These are phyloP conservation scores for Onychorhynchus coronatus DNA, from an alignment of 2,113 vertebrate genomes.

Conservation along the genomic window DNA sequence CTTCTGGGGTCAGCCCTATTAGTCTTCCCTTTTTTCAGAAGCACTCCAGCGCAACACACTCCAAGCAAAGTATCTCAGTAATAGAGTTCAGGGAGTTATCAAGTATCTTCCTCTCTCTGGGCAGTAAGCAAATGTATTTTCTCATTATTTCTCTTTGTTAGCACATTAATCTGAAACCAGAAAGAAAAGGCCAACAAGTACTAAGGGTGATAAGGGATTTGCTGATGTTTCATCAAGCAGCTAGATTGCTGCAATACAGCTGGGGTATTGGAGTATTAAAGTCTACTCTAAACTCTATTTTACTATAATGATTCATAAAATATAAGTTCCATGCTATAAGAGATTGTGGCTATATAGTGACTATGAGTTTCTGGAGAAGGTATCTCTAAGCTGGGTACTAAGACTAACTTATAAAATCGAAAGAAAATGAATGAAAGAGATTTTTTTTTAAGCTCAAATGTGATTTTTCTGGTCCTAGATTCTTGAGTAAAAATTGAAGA, in stretches of 20 bases:
- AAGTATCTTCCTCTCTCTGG: neutral
- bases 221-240: neutral
- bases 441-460: neutral
- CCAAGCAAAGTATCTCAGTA: neutral
- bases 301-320: neutral
- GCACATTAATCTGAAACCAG: neutral
- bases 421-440: neutral
- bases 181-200: neutral
- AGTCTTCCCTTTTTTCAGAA: neutral
- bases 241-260: neutral
- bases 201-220: neutral
- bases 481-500: neutral
- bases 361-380: neutral
- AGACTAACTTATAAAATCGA: neutral
- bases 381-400: neutral
- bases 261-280: conserved; percentile 29
- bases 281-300: conserved; percentile 9
- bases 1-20: neutral
- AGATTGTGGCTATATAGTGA: neutral
- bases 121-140: neutral
- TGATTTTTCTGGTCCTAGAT: neutral
- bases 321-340: neutral
- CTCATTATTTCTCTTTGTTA: neutral
- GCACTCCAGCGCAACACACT: neutral
- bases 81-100: neutral